These are phyloP conservation scores for Cheilosia urbana DNA, from an alignment of 2,888 invertebrate species.

Conservation along the genomic window DNA sequence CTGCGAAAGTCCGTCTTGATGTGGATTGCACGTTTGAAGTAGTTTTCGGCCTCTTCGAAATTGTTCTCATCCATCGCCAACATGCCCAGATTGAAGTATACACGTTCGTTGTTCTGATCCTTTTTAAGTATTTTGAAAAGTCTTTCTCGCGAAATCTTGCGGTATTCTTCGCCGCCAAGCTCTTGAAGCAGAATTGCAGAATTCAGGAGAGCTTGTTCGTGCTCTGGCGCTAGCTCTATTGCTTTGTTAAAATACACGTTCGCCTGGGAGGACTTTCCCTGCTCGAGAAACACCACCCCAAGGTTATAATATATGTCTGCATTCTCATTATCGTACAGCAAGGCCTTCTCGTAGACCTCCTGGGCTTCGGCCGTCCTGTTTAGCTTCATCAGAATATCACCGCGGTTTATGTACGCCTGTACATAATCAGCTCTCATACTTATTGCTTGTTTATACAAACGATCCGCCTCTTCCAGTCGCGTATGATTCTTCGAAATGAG, in stretches of 20 bases:
- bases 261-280: conserved; percentile 95
- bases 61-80: conserved; percentile 97
- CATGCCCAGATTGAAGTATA: conserved; percentile 98
- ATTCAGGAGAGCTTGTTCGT: conserved; percentile 96
- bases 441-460: conserved; percentile 96
- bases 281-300: conserved; percentile 96
- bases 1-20: conserved; percentile 95
- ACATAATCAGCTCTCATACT: conserved; percentile 97
- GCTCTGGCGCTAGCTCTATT: conserved; percentile 95
- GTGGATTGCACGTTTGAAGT: conserved; percentile 95
- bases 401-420: conserved; percentile 97
- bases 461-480: conserved; percentile 96
- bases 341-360: conserved; percentile 96
- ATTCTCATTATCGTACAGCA: conserved; percentile 96
- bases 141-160: conserved; percentile 91
- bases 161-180: conserved; percentile 90
- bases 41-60: conserved; percentile 93
- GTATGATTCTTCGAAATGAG: conserved; percentile 96
- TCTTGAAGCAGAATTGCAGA: conserved; percentile 97
- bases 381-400: conserved; percentile 96
- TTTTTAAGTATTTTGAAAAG: conserved; percentile 90
- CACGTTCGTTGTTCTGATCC: conserved; percentile 91
- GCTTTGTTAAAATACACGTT: conserved; percentile 96
- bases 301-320: conserved; percentile 97
- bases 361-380: conserved; percentile 97